Evolutionary conservation across 2,797 vertebrate species (phyloP), one percentile per base, ranked within the genome.

Genomic region (Acestrorhynchus altus): DNA sequence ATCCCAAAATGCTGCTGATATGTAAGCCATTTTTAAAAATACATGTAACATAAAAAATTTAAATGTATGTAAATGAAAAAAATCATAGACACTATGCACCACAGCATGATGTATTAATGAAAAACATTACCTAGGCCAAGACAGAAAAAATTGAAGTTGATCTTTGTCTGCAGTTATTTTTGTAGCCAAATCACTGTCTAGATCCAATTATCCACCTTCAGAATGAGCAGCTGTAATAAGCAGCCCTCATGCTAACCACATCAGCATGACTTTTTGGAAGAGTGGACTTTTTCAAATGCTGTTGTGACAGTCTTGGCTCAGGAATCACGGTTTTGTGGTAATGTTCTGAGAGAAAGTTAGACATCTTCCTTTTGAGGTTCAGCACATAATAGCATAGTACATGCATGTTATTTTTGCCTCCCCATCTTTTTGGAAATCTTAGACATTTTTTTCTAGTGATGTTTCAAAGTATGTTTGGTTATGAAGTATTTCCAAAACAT

Each of bases 171-270:
- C 24, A 15, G 8, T 26, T 52, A 68, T 68, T 35, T 68, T 44
- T 68, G 26, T 52, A 68, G 46, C 2, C 4, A 24, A 68, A 35
- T 68, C 28, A 52, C 46, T 51, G 28, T 13, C 15, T 71, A 24
- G n/a, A 65, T 65, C 26, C 61, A 51, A n/a, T 59, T 28, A 73
- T 11, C 42, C 11, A 64, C 10, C 20, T 49, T n/a, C 11, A 52
- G 18, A 47, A 44, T 52, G 46, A 42, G 1, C 12, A 44, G 71
- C 54, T 63, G 56, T 63, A 46, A 57, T 15, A 69, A 63, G 6
- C 10, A 57, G 51, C 65, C 60, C 22, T 59, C 1, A 40, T 35
- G 61, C 16, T 18, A 12, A 80, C 73, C 63, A 60, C 79, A 61
- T 13, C 6, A 76, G 22, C 51, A 61, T 4, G 42, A 20, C 7